Evolutionary conservation across 1,140 invertebrate genomes (phyloP).

Genomic region (Zaprionus taronus): DNA sequence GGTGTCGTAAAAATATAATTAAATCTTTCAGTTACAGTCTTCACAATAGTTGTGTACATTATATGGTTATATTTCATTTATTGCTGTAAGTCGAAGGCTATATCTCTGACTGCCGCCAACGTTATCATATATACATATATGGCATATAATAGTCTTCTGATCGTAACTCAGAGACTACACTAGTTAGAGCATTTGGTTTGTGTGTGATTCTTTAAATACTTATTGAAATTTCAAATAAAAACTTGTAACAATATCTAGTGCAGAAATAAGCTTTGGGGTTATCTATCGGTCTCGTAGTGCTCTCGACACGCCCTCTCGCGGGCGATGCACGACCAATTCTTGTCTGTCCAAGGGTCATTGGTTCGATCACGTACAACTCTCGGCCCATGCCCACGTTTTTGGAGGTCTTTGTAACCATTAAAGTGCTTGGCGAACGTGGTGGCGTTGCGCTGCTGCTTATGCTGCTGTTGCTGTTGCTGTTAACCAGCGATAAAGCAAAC

Average conservation of each 20-base stretch:
- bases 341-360: conserved; percentile 27
- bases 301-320: background rate
- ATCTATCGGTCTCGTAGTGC: background rate
- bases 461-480: no score
- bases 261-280: background rate
- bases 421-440: conserved; percentile 33
- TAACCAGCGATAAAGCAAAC: conserved; percentile 8
- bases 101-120: background rate
- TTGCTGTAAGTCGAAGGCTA: background rate
- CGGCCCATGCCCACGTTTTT: background rate
- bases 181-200: conserved; percentile 8
- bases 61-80: background rate
- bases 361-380: conserved; percentile 35
- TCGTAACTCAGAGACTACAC: background rate
- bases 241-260: background rate
- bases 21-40: background rate
- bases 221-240: background rate
- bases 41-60: background rate
- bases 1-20: background rate
- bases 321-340: background rate
- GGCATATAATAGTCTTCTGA: background rate
- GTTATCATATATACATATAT: background rate
- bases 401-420: conserved; percentile 57
- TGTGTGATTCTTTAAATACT: background rate
- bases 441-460: conserved; percentile 7